phyloP scores from a whole-genome alignment of 2,113 vertebrate species.

The Drymodes brunneopygia region DNA sequence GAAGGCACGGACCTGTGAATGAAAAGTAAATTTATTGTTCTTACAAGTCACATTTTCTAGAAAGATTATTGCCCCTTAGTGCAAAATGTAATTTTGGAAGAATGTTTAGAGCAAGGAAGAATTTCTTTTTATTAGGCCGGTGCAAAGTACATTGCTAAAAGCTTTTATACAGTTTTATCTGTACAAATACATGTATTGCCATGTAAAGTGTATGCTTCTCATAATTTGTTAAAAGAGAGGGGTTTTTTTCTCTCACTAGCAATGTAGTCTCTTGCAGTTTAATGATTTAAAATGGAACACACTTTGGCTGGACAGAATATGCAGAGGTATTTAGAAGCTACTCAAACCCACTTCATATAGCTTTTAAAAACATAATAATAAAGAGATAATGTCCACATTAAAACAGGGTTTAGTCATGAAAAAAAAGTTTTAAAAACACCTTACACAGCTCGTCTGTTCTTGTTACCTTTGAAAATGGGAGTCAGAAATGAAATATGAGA shows the following conservation, averaged over 20 bases:
- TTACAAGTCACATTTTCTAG: background rate
- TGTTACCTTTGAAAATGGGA: background rate
- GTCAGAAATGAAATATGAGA: background rate
- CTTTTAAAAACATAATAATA: background rate
- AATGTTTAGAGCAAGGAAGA: background rate
- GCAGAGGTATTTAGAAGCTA: background rate
- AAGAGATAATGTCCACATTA: background rate
- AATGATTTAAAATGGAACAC: background rate
- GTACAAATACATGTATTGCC: background rate
- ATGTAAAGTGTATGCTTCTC: background rate
- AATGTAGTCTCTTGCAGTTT: background rate
- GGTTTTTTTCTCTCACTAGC: background rate
- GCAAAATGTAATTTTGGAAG: background rate
- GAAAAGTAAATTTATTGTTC: background rate
- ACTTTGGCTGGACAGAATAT: background rate
- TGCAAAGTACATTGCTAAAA: background rate
- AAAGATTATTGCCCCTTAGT: background rate
- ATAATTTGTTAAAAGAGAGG: background rate
- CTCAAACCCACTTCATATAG: background rate
- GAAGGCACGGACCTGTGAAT: background rate
- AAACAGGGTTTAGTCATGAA: background rate
- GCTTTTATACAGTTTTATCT: background rate
- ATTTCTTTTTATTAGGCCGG: background rate
- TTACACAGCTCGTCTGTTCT: background rate
- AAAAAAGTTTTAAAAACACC: background rate